phyloP scores from a whole-genome alignment of 2,113 vertebrate species.

The Phrynosoma blainvillii region DNA sequence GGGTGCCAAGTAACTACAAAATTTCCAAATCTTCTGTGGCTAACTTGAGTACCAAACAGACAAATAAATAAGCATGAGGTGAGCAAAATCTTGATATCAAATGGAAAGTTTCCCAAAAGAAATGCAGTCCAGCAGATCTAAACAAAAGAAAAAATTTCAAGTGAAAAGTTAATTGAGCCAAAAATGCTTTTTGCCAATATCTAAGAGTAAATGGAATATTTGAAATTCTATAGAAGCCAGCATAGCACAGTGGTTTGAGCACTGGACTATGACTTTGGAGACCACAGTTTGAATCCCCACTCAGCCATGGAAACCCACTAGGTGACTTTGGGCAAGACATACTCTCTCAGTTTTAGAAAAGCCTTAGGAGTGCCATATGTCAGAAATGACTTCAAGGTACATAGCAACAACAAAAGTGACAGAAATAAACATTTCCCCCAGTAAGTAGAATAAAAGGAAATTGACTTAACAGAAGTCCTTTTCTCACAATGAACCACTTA shows the following conservation, averaged over 20 bases:
- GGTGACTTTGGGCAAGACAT: no score
- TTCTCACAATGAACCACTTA: constrained; percentile 51
- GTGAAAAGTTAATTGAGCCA: constrained; percentile 16
- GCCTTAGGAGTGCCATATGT: no score
- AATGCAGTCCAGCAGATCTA: constrained; percentile 43
- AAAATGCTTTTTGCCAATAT: constrained; percentile 19
- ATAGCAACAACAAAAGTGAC: background rate
- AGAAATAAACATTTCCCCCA: constrained; percentile 28
- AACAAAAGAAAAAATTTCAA: constrained; percentile 43
- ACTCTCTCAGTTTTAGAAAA: no score
- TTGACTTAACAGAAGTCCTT: constrained; percentile 53
- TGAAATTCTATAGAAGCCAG: constrained; percentile 8
- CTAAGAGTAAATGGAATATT: background rate
- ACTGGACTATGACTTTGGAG: no score
- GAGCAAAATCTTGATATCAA: constrained; percentile 20
- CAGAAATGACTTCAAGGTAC: no score
- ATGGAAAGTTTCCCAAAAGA: constrained; percentile 41
- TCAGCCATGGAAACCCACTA: no score
- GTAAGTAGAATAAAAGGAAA: constrained; percentile 54
- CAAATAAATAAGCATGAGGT: constrained; percentile 45
- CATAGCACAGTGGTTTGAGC: no score
- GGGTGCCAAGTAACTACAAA: constrained; percentile 48
- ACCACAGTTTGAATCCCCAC: no score
- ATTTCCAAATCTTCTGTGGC: background rate
- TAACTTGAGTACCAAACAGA: constrained; percentile 48